phyloP scores from a whole-genome alignment of 2,797 vertebrate species.

The Bradypodion ventrale region DNA sequence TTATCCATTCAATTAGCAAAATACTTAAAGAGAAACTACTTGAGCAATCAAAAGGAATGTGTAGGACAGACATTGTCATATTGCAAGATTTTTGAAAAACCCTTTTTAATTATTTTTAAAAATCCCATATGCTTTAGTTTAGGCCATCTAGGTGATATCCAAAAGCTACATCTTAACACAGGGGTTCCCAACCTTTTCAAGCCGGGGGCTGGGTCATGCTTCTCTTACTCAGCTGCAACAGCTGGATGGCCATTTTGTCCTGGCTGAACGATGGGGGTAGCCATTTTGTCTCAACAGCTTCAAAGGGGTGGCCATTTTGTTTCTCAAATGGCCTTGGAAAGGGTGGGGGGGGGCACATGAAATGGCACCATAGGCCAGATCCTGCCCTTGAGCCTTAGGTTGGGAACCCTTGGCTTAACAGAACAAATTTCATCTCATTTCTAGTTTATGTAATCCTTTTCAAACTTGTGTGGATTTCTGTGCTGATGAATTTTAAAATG shows the following conservation, averaged over 20 bases:
- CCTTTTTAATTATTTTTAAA: not conserved
- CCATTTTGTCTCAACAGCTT: too few species aligned
- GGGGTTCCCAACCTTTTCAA: too few species aligned
- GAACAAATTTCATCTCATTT: slow-evolving; percentile 20
- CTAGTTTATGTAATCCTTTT: slow-evolving; percentile 10
- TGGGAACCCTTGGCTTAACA: too few species aligned
- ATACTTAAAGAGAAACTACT: slow-evolving; percentile 47
- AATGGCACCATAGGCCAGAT: too few species aligned
- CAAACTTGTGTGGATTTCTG: slow-evolving; percentile 20
- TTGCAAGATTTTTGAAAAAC: slow-evolving; percentile 17
- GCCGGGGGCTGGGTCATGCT: too few species aligned
- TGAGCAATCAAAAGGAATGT: slow-evolving; percentile 29
- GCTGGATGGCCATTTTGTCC: too few species aligned
- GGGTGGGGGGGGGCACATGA: too few species aligned
- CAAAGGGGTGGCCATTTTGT: too few species aligned
- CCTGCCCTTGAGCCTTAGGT: too few species aligned
- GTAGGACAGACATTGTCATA: slow-evolving; percentile 32
- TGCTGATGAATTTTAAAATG: slow-evolving; percentile 25
- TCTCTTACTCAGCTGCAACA: too few species aligned
- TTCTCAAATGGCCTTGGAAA: too few species aligned
- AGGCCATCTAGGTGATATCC: not conserved
- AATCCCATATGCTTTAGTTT: not conserved
- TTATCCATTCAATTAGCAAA: slow-evolving; percentile 59
- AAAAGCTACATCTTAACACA: slow-evolving; percentile 1
- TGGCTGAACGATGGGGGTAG: too few species aligned